phyloP scores from a whole-genome alignment of 2,797 vertebrate species.

The Danio albolineatus region DNA sequence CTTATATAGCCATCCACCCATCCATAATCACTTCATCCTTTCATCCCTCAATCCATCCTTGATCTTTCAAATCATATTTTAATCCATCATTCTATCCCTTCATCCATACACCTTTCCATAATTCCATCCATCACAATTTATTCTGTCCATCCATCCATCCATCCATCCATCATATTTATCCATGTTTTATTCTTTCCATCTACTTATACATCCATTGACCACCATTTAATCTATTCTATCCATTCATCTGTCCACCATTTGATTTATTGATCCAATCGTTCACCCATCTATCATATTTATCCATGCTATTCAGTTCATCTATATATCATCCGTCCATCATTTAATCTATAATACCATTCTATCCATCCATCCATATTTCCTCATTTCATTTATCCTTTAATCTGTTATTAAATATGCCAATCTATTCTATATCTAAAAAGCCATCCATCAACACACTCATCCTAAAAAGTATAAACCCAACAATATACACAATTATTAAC shows the following conservation, averaged over 20 bases:
- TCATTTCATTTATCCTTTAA: background rate
- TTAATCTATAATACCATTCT: background rate
- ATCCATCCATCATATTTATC: background rate
- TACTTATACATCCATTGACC: background rate
- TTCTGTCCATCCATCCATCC: too few relatives aligned
- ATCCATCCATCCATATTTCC: background rate
- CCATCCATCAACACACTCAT: background rate
- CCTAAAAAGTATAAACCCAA: background rate
- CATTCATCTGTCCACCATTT: accelerated
- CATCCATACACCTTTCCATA: too few relatives aligned
- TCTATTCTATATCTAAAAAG: background rate
- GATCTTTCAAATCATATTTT: background rate
- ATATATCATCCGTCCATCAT: background rate
- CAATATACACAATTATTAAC: background rate
- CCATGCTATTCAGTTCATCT: background rate
- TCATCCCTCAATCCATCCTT: background rate
- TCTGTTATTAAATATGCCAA: background rate
- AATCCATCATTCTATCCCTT: background rate
- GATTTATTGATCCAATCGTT: background rate
- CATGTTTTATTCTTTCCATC: background rate
- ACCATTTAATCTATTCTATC: accelerated
- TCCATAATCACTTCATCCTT: background rate
- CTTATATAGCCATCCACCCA: background rate
- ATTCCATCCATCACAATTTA: background rate
- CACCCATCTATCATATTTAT: background rate